Evolutionary conservation across 2,797 vertebrate species (phyloP).

Genomic region (Setipinna tenuifilis): DNA sequence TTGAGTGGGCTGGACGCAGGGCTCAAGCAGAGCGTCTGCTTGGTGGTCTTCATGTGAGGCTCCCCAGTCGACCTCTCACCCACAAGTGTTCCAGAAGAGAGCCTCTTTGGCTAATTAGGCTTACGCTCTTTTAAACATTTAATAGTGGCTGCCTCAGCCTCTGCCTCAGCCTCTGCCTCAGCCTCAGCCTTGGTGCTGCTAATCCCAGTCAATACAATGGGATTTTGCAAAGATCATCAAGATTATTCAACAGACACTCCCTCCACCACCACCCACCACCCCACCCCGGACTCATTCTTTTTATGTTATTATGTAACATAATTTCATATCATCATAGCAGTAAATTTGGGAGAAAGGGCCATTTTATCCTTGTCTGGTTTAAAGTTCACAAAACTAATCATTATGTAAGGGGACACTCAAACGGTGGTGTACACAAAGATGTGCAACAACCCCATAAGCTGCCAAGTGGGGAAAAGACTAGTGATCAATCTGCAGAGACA

Average conservation of each 20-base stretch:
- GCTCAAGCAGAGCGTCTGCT: conserved; percentile 42
- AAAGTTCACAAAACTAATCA: neutral
- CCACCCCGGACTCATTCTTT: neutral
- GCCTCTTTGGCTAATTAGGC: conserved; percentile 74
- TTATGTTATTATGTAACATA: neutral
- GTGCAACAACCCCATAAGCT: neutral
- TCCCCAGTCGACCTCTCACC: conserved; percentile 60
- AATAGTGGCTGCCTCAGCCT: conserved; percentile 73
- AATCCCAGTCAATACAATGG: conserved; percentile 70
- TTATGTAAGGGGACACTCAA: neutral
- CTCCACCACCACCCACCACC: conserved; percentile 29
- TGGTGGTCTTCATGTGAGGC: conserved; percentile 65
- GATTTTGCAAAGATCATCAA: conserved; percentile 75
- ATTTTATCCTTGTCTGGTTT: neutral
- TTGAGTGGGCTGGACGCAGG: conserved; percentile 59
- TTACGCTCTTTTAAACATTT: conserved; percentile 75
- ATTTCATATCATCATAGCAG: neutral
- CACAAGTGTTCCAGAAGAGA: conserved; percentile 67
- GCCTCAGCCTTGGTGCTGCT: conserved; percentile 61
- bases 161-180: conserved; percentile 65
- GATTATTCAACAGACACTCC: conserved; percentile 72
- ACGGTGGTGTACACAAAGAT: neutral
- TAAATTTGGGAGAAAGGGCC: neutral
- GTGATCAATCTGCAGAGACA: conserved; percentile 16
- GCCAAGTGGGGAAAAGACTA: conserved; percentile 35